Base-by-base conservation (phyloP, 2,113 vertebrate species). In the Aythya baeri region DNA sequence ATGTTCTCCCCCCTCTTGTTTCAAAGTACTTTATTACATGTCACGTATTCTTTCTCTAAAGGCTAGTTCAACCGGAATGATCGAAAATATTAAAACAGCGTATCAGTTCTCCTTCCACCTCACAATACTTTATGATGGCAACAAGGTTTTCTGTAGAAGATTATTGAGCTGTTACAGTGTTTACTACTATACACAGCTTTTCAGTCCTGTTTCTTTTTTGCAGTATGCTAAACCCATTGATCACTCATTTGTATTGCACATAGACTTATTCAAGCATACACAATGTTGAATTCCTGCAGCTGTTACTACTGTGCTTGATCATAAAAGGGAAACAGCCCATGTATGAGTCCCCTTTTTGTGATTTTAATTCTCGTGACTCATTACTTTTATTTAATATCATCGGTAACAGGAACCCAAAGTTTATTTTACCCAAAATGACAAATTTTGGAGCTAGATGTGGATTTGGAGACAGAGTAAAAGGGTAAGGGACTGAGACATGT, bases 41-140 rank as follows among this genome's bases (percentile, higher is more conserved):
- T 86, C 91, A 70, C 43, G 11, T 61, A 71, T 71, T 81, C 52
- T 93, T 94, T 86, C 26, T 84, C 38, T 67, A 79, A 83, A 85
- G 72, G 31, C 31, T 81, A 71, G 1, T 91, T 92, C 81, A 83
- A 36, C 41, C 43, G 52, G 34, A 92, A 88, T 55, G 21, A 79
- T 89, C 15, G 58, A 95, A 95, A 86, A 27, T 79, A 66, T 82
- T 84, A 89, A 88, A 90, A 36, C 15, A 2, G 0, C 46, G 79
- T 68, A 75, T 58, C 55, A 79, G 38, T n/a, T 79, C 76, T 43
- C 26, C 13, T 43, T 87, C 57, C 16, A 72, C 17, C 23, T 36
- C 49, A 49, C 13, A 58, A 17, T 65, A 86, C 65, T 91, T 91
- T 52, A 27, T 74, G 41, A 84, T 50, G 1, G 1, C 63, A 75